phyloP scores from a whole-genome alignment of 1,140 invertebrate genomes.

The Drosophila gunungcola region DNA sequence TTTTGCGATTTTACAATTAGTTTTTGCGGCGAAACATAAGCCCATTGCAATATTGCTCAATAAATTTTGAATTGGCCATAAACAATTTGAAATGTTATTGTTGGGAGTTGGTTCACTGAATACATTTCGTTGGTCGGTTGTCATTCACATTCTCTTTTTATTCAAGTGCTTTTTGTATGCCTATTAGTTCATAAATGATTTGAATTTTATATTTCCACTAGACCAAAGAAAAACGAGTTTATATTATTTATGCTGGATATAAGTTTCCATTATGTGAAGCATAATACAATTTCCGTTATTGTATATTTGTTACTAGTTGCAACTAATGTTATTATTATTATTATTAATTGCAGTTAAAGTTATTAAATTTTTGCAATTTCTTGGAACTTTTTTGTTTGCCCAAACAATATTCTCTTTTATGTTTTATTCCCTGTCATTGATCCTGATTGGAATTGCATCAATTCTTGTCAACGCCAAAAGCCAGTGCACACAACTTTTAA shows the following conservation, averaged over 20 bases:
- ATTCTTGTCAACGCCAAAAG: slow-evolving; percentile 14
- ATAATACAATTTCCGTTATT: background rate
- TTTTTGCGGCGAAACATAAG: slow-evolving; percentile 31
- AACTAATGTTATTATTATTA: too few species aligned
- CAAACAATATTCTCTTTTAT: too few species aligned
- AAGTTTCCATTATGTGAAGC: background rate
- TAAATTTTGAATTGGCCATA: slow-evolving; percentile 61
- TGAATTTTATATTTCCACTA: slow-evolving; percentile 13
- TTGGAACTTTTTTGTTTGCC: too few species aligned
- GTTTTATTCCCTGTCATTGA: background rate
- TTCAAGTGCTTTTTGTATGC: slow-evolving; percentile 10
- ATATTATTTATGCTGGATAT: background rate
- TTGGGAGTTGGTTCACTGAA: slow-evolving; percentile 11
- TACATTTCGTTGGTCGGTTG: slow-evolving; percentile 2
- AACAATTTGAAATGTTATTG: slow-evolving; percentile 44
- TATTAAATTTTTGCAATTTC: too few species aligned
- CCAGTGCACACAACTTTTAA: slow-evolving; percentile 30
- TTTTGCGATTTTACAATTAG: slow-evolving; percentile 40
- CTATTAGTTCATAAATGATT: slow-evolving; percentile 24
- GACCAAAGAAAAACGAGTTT: too few species aligned
- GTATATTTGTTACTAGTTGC: background rate
- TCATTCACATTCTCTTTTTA: slow-evolving; percentile 17
- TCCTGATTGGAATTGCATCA: slow-evolving; percentile 45
- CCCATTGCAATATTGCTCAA: slow-evolving; percentile 59
- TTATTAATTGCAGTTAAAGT: too few species aligned